Conservation (phyloP, 2,888 invertebrate species). For the Drosophila percnosoma region DNA sequence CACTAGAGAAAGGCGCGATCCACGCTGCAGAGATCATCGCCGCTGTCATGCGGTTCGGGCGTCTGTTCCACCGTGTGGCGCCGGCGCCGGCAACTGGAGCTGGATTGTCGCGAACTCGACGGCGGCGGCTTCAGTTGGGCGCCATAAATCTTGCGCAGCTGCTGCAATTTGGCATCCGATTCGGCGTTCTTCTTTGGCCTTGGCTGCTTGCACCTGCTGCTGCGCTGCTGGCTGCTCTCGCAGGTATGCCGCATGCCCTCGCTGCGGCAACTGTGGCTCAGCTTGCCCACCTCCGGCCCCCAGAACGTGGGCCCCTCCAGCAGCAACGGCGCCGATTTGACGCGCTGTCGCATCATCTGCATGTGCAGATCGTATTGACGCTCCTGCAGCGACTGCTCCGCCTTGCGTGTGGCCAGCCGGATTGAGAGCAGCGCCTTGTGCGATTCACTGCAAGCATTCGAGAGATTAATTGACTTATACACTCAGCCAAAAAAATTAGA, state of each 20-base stretch:
- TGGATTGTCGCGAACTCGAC: slow-evolving; percentile 62
- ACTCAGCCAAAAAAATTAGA: too few relatives aligned
- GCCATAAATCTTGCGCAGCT: slow-evolving; percentile 73
- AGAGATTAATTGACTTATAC: slow-evolving; percentile 1
- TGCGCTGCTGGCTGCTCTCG: slow-evolving; percentile 65
- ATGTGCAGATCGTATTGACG: slow-evolving; percentile 84
- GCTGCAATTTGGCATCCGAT: slow-evolving; percentile 58
- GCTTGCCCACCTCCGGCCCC: slow-evolving; percentile 82
- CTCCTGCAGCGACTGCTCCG: slow-evolving; percentile 83
- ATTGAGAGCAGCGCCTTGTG: slow-evolving; percentile 82
- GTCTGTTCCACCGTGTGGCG: slow-evolving; percentile 36
- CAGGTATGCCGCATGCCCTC: slow-evolving; percentile 78
- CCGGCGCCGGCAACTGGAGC: slow-evolving; percentile 33
- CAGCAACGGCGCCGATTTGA: slow-evolving; percentile 83
- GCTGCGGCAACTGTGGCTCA: slow-evolving; percentile 80
- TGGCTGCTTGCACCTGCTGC: slow-evolving; percentile 27
- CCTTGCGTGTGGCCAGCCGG: slow-evolving; percentile 83
- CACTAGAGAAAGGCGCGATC: slow-evolving; percentile 81
- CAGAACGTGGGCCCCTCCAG: slow-evolving; percentile 83
- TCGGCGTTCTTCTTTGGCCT: slow-evolving; percentile 60
- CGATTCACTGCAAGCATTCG: slow-evolving; percentile 74
- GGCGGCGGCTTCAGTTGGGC: slow-evolving; percentile 39
- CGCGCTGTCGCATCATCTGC: slow-evolving; percentile 84
- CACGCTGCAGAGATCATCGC: slow-evolving; percentile 82
- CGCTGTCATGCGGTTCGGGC: slow-evolving; percentile 71